Conservation (phyloP, 2,888 invertebrate species). For the Cylindroiulus punctatus region DNA sequence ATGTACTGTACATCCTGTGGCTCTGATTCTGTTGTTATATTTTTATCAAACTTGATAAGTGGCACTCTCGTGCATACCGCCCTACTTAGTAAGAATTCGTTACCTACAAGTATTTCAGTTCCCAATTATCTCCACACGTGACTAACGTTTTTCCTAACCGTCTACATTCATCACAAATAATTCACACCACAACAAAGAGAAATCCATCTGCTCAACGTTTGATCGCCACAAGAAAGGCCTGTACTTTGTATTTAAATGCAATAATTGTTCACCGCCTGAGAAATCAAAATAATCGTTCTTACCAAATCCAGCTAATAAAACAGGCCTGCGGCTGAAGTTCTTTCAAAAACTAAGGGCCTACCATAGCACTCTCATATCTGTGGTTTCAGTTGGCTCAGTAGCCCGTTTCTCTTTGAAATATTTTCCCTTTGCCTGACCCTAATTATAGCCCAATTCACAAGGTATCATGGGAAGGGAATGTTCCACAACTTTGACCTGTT, state of each 20-base stretch:
- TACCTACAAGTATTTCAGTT: conserved; percentile 13
- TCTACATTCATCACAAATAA: background rate
- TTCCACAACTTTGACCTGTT: background rate
- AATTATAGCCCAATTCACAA: background rate
- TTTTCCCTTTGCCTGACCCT: background rate
- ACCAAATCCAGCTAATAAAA: background rate
- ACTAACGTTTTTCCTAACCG: background rate
- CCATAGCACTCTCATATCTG: too few species aligned
- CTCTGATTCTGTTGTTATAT: background rate
- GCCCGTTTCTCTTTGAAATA: background rate
- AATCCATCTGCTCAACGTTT: background rate
- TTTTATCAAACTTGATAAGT: background rate
- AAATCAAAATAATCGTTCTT: background rate
- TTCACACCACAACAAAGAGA: background rate
- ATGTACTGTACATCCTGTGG: background rate
- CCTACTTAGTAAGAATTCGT: background rate
- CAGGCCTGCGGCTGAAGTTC: background rate
- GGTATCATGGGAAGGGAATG: background rate
- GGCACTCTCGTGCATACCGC: background rate
- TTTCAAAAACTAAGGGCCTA: background rate
- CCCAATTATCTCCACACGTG: conserved; percentile 6
- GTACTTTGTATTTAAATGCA: conserved; percentile 12
- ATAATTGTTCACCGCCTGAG: background rate
- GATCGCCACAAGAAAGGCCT: background rate
- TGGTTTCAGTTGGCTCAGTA: background rate